Base-by-base conservation (phyloP, 2,888 invertebrate species). In the Argynnis bischoffii region DNA sequence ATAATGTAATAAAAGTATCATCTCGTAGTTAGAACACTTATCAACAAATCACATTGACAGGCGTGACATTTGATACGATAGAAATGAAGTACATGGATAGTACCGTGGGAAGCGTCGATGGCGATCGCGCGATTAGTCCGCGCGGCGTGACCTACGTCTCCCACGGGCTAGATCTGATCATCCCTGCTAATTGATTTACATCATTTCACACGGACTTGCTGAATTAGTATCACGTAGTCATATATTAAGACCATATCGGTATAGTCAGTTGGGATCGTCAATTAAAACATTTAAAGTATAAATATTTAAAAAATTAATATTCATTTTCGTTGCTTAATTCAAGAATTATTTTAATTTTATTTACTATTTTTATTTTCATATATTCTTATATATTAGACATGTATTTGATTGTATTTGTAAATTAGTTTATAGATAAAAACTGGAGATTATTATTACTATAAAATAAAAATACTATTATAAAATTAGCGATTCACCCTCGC, bases 41-140 rank as follows among this genome's bases (percentile, higher is more conserved):
- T 77, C 68, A 69, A 67, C 73, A 69, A 73, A 76, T 77, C 66
- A 67, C 70, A 71, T 68, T 74, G 77, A 77, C 77, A 79, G 84
- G 85, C 83, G 85, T 83, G 87, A 85, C 79, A 89, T 86, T 84
- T 72, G 88, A 89, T 85, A 85, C 83, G 82, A 81, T 55, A 66
- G 66, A 54, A 60, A 79, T 75, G 78, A 80, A 61, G 61, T 61
- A 73, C 72, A 76, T 77, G 76, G 79, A 77, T 71, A 76, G 77
- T 75, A 74, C 76, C 84, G 83, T 85, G 87, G 84, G 85, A 85
- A 84, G 78, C 70, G 67, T 68, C 71, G 74, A 71, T 71, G 73
- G 71, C 74, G 67, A 61, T 50, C 81, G 83, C 75, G 59, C 77
- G 82, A 85, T 81, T 86, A 82, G 80, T 77, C 79, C 78, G 80